Percentiles rank a stretch among this genome's conserved stretches.
Evolutionary conservation across 2,113 vertebrate genomes (phyloP).

Genomic region (Coregonus clupeaformis): DNA sequence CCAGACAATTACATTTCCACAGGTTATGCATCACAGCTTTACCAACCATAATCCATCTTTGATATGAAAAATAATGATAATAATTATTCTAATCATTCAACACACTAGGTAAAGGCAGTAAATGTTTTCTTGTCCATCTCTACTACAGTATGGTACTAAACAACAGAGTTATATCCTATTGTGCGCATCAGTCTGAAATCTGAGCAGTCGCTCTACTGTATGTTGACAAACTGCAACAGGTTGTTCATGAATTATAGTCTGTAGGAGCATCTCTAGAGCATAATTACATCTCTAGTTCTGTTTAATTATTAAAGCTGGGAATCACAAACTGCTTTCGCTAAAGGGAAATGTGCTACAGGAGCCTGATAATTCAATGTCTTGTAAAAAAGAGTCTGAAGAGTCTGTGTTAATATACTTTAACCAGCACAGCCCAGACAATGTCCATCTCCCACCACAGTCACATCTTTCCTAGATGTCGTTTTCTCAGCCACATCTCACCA

Average conservation of each 20-base stretch:
- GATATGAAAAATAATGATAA: neutral
- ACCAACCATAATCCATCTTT: neutral
- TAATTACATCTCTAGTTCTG: conserved; percentile 18
- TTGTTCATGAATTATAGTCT: neutral
- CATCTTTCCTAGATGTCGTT: too few relatives aligned
- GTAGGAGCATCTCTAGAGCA: conserved; percentile 21
- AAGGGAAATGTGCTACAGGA: neutral
- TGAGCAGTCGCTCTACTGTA: neutral
- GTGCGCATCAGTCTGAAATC: neutral
- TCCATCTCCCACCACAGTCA: neutral
- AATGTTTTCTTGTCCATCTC: too few relatives aligned
- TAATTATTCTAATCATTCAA: neutral
- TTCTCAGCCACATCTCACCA: too few relatives aligned
- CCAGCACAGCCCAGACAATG: neutral
- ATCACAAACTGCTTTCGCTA: neutral
- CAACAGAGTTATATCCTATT: neutral
- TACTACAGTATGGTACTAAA: neutral
- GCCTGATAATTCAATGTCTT: conserved; percentile 8
- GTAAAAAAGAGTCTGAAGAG: neutral
- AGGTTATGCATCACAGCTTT: neutral
- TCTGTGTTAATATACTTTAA: neutral
- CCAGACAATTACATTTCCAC: neutral
- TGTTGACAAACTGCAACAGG: neutral
- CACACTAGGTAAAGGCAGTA: too few relatives aligned
- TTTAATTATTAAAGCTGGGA: conserved; percentile 32